Base-by-base conservation (phyloP, 2,888 invertebrate genomes). In the Acrobasis suavella region DNA sequence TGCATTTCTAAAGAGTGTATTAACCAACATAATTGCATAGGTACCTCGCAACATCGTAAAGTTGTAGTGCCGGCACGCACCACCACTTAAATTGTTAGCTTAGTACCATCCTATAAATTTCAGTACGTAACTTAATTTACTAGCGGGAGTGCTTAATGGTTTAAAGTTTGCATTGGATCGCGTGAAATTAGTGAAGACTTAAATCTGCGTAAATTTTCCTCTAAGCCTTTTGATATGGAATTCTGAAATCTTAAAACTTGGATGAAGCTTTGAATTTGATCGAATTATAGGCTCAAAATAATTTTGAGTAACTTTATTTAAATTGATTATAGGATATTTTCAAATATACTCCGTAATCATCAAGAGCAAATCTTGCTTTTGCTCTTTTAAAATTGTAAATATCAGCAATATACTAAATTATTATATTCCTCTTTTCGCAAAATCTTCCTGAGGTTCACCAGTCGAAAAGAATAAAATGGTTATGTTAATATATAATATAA, bases 21-120 rank as follows among this genome's bases (percentile, higher is more conserved):
- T 58, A 59, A 60, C 32, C 64, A 39, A 62, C 52, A 56, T 64
- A 64, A 64, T 66, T 66, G 54, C 60, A 60, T 46, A 62, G 66
- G 58, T 56, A 59, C 64, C 64, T 61, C 52, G 17, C 42, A 42
- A 16, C 15, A 16, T 38, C 16, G 59, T 32, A 38, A 60, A 60
- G 39, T 22, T 51, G 42, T 42, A 60, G 51, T 17, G 14, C 39
- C 16, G 42, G 55, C 65, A 65, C 65, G 65, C 65, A 65, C 54
- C 65, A 64, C 66, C 78, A 75, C 74, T 73, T 75, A 74, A 72
- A 69, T 73, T 69, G 72, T 75, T 68, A 66, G 64, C 52, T 64
- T 65, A 65, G 65, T 67, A 66, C 70, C 66, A 67, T 63, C 69
- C 78, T 74, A 79, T 78, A 78, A 79, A 80, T 79, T 77, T 73